Percentiles rank a stretch among this genome's conserved stretches.
These are phyloP conservation scores for Coendou prehensilis DNA, from an alignment of 2,797 vertebrate species.

Conservation along the genomic window DNA sequence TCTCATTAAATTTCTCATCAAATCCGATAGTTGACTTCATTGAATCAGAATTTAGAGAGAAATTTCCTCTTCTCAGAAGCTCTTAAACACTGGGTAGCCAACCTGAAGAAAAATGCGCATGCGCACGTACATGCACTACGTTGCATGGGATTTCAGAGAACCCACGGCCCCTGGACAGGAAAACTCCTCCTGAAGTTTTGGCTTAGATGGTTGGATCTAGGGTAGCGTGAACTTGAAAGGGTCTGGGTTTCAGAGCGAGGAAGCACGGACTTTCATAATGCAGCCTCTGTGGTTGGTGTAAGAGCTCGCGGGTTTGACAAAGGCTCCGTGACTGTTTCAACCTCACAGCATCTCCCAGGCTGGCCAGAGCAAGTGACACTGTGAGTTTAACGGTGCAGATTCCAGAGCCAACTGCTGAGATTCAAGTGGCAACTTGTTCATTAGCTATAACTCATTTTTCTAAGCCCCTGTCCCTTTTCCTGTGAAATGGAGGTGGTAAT, in stretches of 20 bases:
- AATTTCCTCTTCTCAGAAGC: neutral
- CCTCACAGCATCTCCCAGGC: neutral
- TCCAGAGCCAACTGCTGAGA: neutral
- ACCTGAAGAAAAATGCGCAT: neutral
- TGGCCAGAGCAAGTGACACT: neutral
- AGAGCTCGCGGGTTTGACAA: neutral
- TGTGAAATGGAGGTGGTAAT: neutral
- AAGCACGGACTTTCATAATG: neutral
- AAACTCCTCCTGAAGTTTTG: neutral
- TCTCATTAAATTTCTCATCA: neutral
- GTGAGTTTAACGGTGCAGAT: neutral
- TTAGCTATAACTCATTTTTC: slow-evolving; percentile 10
- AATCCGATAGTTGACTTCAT: neutral
- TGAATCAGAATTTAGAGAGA: neutral
- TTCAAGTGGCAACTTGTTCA: slow-evolving; percentile 15
- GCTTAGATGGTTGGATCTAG: neutral
- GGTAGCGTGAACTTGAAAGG: neutral
- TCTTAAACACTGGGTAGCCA: neutral
- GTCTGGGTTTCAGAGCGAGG: neutral
- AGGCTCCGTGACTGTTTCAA: neutral
- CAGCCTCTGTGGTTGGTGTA: neutral
- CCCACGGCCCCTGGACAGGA: neutral
- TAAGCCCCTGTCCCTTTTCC: neutral
- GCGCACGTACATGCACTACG: neutral
- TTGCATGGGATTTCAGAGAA: neutral